Base-by-base conservation (phyloP, 2,888 invertebrate genomes). In the Gortyna flavago region DNA sequence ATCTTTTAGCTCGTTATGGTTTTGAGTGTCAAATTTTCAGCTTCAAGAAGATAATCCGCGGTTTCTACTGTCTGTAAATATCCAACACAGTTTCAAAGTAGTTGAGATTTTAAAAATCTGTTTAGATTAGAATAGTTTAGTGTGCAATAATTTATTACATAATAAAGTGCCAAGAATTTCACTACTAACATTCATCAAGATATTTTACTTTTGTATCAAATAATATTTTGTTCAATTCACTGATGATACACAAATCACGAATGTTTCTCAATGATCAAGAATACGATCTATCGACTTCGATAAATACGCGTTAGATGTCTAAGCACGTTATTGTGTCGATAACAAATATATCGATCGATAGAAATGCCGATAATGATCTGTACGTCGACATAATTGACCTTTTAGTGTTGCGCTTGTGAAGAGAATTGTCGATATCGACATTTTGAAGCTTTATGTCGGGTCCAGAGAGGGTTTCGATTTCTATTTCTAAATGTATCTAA, bases 301-400 rank as follows among this genome's bases (percentile, higher is more conserved):
- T 80, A 86, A 77, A 70, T 68, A 59, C 38, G 66, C 70, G 79
- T 65, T 76, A 66, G 77, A 75, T 81, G 70, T 78, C 77, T 78
- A 83, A 87, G 89, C 90, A 85, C 85, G 83, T 85, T 79, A 76
- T 83, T 88, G 71, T 77, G 78, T 83, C 83, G 80, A 77, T 79
- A 79, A 25, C 64, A 72, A 73, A 69, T 72, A 48, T 75, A 73
- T 79, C 80, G 66, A 75, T 83, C 51, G 48, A 51, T 29, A 72
- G n/a, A 32, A 69, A 62, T 59, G 61, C 83, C 83, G 81, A 85
- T 71, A 48, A 11, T 51, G 64, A 72, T 79, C 48, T 75, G 71
- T 25, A 44, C 78, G 66, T 84, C 76, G 87, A 87, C 72, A 84
- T 71, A 73, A 84, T 84, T 79, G 86, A 72, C 72, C 64, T 25